Evolutionary conservation across 2,113 vertebrate genomes (phyloP), one percentile per base, ranked within the genome.

Genomic region (Scolopax mira): DNA sequence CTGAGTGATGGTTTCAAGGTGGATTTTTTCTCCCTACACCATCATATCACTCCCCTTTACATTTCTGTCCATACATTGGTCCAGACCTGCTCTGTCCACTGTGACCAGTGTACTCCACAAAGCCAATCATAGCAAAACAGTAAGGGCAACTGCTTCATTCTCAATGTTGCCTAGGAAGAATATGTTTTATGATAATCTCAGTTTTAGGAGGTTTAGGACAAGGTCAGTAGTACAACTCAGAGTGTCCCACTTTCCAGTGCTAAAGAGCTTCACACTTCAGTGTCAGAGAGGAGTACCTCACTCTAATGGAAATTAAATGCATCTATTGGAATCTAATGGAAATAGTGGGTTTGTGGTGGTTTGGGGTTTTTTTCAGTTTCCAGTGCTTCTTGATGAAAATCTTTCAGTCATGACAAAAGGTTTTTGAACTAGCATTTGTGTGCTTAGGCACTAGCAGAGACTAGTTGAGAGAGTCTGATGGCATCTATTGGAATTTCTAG

Each of bases 401-500:
- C 51, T 83, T 60, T 67, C 24, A 33, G 58, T 65, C 37, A 35
- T 9, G 39, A n/a, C 23, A 51, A 46, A 77, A 70, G 7, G 10
- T 30, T 25, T 96, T 85, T 86, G 17, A 73, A 55, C 33, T 21
- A 79, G 17, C 10, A 10, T 7, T 60, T 46, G 28, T 44, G 37
- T 65, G 9, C 16, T 81, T 75, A 78, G 37, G 41, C 49, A 48
- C 74, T 30, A 93, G 46, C 39, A 94, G 79, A 83, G 60, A 67
- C 71, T 48, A 71, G 42, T 4, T 88, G 55, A 83, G 69, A 69
- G 48, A 88, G 52, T 88, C 33, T 78, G 51, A 71, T 78, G 75
- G 52, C 60, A 94, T 91, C 75, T 73, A 23, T 85, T 83, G 55
- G 79, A 71, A 93, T 91, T 91, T 94, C 74, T 91, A 46, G 31